These are phyloP conservation scores for Anarrhichthys ocellatus DNA, from an alignment of 2,113 vertebrate species.

Conservation along the genomic window DNA sequence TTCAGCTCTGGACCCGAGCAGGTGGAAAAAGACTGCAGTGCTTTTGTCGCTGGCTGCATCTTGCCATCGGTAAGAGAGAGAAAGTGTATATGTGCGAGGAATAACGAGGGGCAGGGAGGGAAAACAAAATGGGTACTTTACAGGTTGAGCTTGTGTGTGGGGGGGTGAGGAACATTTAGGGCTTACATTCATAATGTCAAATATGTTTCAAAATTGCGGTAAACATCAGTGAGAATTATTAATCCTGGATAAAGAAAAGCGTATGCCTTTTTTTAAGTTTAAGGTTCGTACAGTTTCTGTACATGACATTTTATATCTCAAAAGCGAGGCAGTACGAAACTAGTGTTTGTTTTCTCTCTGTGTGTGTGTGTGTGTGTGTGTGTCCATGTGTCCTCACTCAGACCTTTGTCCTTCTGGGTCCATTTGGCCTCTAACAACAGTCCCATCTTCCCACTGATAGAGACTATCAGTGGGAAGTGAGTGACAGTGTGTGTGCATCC, in stretches of 20 bases:
- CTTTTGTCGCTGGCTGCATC: constrained; percentile 48
- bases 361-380: constrained; percentile 40
- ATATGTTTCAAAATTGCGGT: constrained; percentile 39
- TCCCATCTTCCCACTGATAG: constrained; percentile 55
- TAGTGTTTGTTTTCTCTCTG: background rate
- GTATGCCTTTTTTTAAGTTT: constrained; percentile 24
- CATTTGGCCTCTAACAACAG: constrained; percentile 53
- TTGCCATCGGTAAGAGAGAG: constrained; percentile 31
- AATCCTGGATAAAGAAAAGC: constrained; percentile 32
- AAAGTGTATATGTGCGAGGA: constrained; percentile 52
- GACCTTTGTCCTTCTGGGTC: constrained; percentile 69
- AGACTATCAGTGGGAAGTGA: constrained; percentile 47
- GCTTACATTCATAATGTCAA: constrained; percentile 49
- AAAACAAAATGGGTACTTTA: constrained; percentile 54
- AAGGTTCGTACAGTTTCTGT: constrained; percentile 14
- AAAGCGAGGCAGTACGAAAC: background rate
- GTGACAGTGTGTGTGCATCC: constrained; percentile 16
- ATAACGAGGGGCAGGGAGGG: constrained; percentile 47
- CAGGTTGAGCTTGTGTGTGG: constrained; percentile 33
- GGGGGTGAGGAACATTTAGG: constrained; percentile 45
- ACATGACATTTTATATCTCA: constrained; percentile 29
- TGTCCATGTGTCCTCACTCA: constrained; percentile 22
- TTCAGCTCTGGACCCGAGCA: constrained; percentile 43
- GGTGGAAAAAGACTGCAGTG: constrained; percentile 51
- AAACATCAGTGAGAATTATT: constrained; percentile 39